phyloP scores from a whole-genome alignment of 1,140 invertebrate genomes.

The Melanaphis sacchari region DNA sequence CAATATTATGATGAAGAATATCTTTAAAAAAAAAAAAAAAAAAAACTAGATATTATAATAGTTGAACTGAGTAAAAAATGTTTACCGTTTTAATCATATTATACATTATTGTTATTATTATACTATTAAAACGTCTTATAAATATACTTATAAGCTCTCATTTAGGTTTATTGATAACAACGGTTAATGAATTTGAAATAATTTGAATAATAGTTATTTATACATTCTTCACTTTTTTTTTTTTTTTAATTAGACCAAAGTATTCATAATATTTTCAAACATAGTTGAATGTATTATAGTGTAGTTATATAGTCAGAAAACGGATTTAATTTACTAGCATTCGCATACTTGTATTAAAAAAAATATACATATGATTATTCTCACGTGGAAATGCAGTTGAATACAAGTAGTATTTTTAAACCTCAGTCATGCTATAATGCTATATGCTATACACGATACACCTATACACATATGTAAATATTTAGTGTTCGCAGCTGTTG shows the following conservation, averaged over 20 bases:
- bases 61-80: background rate
- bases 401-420: slow-evolving; percentile 6
- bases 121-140: too few species aligned
- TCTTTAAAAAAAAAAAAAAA: background rate
- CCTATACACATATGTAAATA: background rate
- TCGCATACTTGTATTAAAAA: background rate
- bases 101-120: background rate
- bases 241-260: background rate
- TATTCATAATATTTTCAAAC: background rate
- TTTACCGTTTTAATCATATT: background rate
- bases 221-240: background rate
- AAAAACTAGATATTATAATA: background rate
- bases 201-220: background rate
- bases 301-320: background rate
- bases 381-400: background rate
- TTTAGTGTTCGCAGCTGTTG: background rate
- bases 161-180: background rate
- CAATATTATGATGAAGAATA: background rate
- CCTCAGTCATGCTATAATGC: background rate
- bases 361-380: background rate
- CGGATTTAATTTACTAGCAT: background rate
- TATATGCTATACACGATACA: too few species aligned
- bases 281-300: background rate
- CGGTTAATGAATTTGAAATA: background rate
- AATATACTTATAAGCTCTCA: background rate